Evolutionary conservation across 2,113 vertebrate species (phyloP), one percentile per base, ranked within the genome.

Genomic region (Cnemophilus loriae): DNA sequence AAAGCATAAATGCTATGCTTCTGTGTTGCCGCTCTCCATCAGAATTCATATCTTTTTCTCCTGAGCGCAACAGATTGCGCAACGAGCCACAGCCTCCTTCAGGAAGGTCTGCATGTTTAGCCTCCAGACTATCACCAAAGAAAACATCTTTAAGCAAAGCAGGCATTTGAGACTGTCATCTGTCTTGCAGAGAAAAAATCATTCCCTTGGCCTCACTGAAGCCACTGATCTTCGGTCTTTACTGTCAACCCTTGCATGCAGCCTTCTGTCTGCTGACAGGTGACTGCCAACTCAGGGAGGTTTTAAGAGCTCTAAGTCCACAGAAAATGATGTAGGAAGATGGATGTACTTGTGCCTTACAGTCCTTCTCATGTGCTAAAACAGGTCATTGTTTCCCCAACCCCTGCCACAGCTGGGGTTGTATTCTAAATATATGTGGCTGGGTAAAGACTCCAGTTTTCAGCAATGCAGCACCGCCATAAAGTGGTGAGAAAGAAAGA

Each of bases 321-420:
- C n/a, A 60, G 23, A 89, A 78, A 53, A 78, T 42, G 0, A 42
- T 21, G 9, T 11, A 56, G 27, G 4, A 84, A 70, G 28, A 78
- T 26, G 19, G 9, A n/a, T 21, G 4, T 61, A 4, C 10, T 56
- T 77, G 24, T 80, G 41, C 39, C 6, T 76, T 32, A 42, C 14
- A 64, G n/a, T 18, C 18, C 14, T 75, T 44, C 16, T 67, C 16
- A 47, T 16, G 11, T 59, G 9, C 33, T 41, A 47, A 71, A 93
- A 19, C 4, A 19, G 3, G 9, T 30, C 7, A 35, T 73, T 64
- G 12, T 69, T 86, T 50, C 23, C 30, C 7, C 11, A 53, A 5
- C 0, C 3, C 9, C 42, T 75, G 16, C 13, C 16, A 42, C 1
- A 2, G 11, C 37, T 59, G 20, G 11, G 12, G 8, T 33, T 73